Evolutionary conservation across 2,888 invertebrate genomes (phyloP), one percentile per base, ranked within the genome.

Genomic region (Tolmerus cingulatus): DNA sequence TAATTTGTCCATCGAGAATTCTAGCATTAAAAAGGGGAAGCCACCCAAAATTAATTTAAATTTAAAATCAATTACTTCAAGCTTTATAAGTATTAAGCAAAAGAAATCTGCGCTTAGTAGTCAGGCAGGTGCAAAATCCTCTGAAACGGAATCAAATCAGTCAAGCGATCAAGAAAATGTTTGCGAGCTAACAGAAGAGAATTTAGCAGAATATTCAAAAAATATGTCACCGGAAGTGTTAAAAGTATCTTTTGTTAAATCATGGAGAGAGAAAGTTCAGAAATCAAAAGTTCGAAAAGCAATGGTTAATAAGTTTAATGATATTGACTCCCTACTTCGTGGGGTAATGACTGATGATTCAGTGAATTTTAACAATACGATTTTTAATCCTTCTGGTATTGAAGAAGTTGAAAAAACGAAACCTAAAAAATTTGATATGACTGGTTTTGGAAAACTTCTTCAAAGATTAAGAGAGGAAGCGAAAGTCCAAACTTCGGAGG

Each of bases 1-100:
- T 40, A 86, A 88, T 3, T 84, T 89, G 7, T 27, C 88, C 1
- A 79, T 89, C 0, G 86, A 78, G 27, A 86, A 89, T 9, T 23
- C 89, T n/a, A 90, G 90, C 23, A 87, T 89, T 9, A 88, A 87
- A 4, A 90, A 90, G 86, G 90, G 89, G 37, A 91, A 91, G 3
- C 91, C 91, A 7, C 91, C 91, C 87, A 90, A 90, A 2, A 89
- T 91, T 1, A 90, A 91, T 87, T 93, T 51, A 51, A 93, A 92
- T 88, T 91, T 92, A 74, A 92, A 93, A 89, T 91, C 90, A 0
- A 92, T 92, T 2, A 92, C 92, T 14, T 92, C 93, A 0, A 92
- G 92, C 87, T 92, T 91, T 82, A 92, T 93, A 16, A 92, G 93
- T 85, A 92, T 93, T n/a, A 93, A 92, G 2, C 93, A 92, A 89